A percentile compares a stretch with the other conserved stretches of the same genome.
Evolutionary conservation across 2,113 vertebrate genomes (phyloP).

Genomic region (Morone saxatilis): DNA sequence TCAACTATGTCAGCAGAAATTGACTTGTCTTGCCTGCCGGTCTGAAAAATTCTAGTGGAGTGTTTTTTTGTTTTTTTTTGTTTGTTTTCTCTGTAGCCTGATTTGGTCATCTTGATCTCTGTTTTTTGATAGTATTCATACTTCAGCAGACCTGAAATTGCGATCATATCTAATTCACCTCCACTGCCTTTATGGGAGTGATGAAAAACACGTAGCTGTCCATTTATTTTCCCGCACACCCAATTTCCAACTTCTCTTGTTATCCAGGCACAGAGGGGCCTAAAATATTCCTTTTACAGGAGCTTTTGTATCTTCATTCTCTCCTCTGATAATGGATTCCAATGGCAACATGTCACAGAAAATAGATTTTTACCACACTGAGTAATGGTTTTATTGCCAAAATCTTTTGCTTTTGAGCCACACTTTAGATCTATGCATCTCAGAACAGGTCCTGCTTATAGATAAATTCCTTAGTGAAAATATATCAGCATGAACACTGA

Average conservation of each 20-base stretch:
- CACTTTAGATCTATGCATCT: neutral
- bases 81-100: neutral
- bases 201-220: slow-evolving; percentile 11
- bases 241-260: neutral
- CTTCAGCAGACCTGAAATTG: neutral
- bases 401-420: neutral
- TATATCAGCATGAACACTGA: slow-evolving; percentile 27
- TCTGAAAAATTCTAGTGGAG: slow-evolving; percentile 1
- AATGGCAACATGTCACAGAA: neutral
- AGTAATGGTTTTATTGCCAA: neutral
- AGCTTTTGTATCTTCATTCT: neutral
- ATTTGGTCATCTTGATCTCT: neutral
- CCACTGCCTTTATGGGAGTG: neutral
- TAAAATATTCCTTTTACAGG: slow-evolving; percentile 16
- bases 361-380: neutral
- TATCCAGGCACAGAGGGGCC: neutral
- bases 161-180: neutral
- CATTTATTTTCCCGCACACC: slow-evolving; percentile 1
- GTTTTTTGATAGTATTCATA: neutral
- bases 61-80: neutral
- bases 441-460: neutral
- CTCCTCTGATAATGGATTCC: neutral
- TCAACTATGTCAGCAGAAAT: slow-evolving; percentile 49
- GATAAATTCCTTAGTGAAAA: slow-evolving; percentile 20
- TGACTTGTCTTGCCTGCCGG: neutral